Base-by-base conservation (phyloP, 1,140 invertebrate genomes). In the Drosophila oshimai region DNA sequence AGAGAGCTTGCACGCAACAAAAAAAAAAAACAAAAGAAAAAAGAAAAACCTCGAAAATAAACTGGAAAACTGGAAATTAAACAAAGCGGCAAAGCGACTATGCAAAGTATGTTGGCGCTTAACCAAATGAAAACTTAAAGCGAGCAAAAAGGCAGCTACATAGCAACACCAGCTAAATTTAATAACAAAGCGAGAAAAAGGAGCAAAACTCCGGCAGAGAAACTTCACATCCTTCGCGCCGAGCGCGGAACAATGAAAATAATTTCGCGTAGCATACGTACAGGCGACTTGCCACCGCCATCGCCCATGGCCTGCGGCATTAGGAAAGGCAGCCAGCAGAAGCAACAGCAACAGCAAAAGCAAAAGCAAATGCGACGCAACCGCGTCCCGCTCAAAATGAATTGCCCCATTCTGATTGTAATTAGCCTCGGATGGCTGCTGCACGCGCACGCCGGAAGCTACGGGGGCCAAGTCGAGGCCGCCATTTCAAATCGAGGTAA, bases 401-500 rank as follows among this genome's bases (percentile, higher is more conserved):
- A 86, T 86, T 90, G 89, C 74, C 89, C 89, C 76, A 86, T 90
- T 89, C 80, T 90, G 74, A 76, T 90, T 74, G 80, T 90, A 90
- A 90, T 90, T 90, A 90, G 86, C 83, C 79, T 90, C 22, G 88
- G 65, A 61, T 89, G 84, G 57, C 53, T 90, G 64, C 51, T 90
- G 54, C 78, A 84, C 69, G 72, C 78, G 36, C 65, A 73, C 31
- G 31, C 31, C 65, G 68, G 42, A 60, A 62, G 69, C 71, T 26
- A 42, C 24, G 61, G 72, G 24, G 53, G 29, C 57, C 20, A n/a
- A n/a, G 86, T 60, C 45, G 76, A 76, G 71, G 89, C 89, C 65
- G 86, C 89, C 72, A 89, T 89, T 86, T 90, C 89, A 73, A 90
- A 89, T 90, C 75, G 89, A 90, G 89, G 89, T 90, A 90, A 90